Base-by-base conservation (phyloP, 1,140 invertebrate species). In the Papilio glaucus region DNA sequence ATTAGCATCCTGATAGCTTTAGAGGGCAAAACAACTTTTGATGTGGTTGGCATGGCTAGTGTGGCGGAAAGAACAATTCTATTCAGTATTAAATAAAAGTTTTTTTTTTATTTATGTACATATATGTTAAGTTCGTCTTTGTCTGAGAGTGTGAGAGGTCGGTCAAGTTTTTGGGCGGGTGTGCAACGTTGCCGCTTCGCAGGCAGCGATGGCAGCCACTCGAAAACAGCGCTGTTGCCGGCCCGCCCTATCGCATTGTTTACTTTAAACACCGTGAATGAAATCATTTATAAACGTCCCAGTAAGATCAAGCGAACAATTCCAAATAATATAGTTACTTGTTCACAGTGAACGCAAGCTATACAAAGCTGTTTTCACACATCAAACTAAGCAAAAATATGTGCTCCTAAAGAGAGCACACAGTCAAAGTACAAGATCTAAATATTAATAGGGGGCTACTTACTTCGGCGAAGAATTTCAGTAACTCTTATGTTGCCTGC, bases 241-340 rank as follows among this genome's bases (percentile, higher is more conserved):
- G 26, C n/a, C 24, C 67, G 67, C n/a, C 67, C 41, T 49, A 29
- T 45, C 49, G 21, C 41, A 39, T 65, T 65, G 62, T 65, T 38
- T 65, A 65, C 33, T 65, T 39, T 65, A 65, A 39, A 65, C 62
- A 38, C 29, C 62, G 62, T 39, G 62, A 65, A 65, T 37, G 39
- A 57, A 57, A 37, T 21, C 18, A 39, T 65, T 65, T 65, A 65
- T 65, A 38, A 6, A 24, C 15, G 29, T 65, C 33, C 29, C 1
- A 7, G 13, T 53, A 62, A 18, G 29, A 33, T 49, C 45, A 49
- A 9, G 45, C 18, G 45, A 21, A 49, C 45, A 49, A 49, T 49
- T 2, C 45, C 18, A 21, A 33, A 1, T 12, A 24, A 8, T 24
- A 24, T 53, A 53, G 6, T 53, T 53, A 45, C 15, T 45, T 3